phyloP scores from a whole-genome alignment of 2,888 invertebrate species.

The Xestia c-nigrum region DNA sequence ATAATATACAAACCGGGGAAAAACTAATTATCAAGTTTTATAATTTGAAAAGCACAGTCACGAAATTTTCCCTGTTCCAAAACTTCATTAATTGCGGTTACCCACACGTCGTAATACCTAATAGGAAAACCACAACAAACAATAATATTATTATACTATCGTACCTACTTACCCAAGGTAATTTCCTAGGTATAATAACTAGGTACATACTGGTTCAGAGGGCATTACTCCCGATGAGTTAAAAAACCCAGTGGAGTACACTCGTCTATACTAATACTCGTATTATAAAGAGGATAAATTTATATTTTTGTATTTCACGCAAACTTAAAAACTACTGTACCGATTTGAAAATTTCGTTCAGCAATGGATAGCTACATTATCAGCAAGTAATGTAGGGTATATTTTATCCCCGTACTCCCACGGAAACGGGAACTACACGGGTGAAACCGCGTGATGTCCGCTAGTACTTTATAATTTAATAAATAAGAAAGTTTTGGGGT shows the following conservation, averaged over 20 bases:
- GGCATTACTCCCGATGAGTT: conserved; percentile 27
- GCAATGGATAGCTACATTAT: too few species aligned
- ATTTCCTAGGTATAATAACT: background rate
- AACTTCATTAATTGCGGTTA: conserved; percentile 36
- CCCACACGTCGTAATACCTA: background rate
- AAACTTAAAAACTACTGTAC: too few species aligned
- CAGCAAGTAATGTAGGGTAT: too few species aligned
- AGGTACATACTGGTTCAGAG: conserved; percentile 10
- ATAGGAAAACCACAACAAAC: conserved; percentile 40
- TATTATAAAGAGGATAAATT: too few species aligned
- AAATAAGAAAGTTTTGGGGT: background rate
- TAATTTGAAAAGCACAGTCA: conserved; percentile 9
- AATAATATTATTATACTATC: conserved; percentile 29
- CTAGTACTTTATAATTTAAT: background rate
- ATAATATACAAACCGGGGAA: background rate
- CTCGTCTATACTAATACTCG: background rate
- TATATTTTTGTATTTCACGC: too few species aligned
- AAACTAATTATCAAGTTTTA: background rate
- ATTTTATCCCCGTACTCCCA: too few species aligned
- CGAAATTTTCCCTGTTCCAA: conserved; percentile 37
- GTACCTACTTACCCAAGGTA: background rate
- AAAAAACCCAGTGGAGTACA: conserved; percentile 11
- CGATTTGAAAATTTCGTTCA: too few species aligned
- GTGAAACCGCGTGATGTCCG: too few species aligned
- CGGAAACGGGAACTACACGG: too few species aligned